Evolutionary conservation across 2,113 vertebrate species (phyloP).

Genomic region (Crotalus helleri): DNA sequence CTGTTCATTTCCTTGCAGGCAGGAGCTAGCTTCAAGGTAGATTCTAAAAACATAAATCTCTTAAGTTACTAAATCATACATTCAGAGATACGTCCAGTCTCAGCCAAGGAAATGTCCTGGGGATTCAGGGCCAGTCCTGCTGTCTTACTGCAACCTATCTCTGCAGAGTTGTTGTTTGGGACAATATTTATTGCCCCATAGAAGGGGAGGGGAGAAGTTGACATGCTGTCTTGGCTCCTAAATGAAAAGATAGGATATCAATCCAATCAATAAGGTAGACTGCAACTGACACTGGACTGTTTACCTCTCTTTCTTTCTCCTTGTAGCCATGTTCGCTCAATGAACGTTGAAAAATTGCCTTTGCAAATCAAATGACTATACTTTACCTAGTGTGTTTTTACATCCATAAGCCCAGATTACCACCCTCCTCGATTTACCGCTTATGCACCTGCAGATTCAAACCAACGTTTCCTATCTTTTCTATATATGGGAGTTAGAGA

Average conservation of each 20-base stretch:
- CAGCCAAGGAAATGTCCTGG: background rate
- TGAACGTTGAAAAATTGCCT: background rate
- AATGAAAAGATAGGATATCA: background rate
- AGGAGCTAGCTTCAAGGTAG: background rate
- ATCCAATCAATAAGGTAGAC: background rate
- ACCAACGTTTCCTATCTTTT: background rate
- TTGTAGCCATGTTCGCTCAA: background rate
- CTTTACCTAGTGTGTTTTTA: too few species aligned
- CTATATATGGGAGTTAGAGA: background rate
- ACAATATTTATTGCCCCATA: background rate
- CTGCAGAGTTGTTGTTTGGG: background rate
- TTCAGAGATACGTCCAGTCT: background rate
- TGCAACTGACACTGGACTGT: background rate
- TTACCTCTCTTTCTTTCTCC: background rate
- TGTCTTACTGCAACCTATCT: background rate
- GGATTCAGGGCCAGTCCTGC: background rate
- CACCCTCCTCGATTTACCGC: too few species aligned
- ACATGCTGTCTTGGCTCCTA: background rate
- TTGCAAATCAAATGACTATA: background rate
- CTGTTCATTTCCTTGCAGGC: background rate
- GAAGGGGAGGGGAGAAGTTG: background rate
- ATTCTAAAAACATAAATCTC: background rate
- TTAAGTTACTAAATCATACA: background rate
- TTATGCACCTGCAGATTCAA: background rate
- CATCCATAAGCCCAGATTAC: background rate